A percentile compares a stretch with the other conserved stretches of the same genome.
phyloP scores from a whole-genome alignment of 2,797 vertebrate species.

The Phyllotis vaccarum region DNA sequence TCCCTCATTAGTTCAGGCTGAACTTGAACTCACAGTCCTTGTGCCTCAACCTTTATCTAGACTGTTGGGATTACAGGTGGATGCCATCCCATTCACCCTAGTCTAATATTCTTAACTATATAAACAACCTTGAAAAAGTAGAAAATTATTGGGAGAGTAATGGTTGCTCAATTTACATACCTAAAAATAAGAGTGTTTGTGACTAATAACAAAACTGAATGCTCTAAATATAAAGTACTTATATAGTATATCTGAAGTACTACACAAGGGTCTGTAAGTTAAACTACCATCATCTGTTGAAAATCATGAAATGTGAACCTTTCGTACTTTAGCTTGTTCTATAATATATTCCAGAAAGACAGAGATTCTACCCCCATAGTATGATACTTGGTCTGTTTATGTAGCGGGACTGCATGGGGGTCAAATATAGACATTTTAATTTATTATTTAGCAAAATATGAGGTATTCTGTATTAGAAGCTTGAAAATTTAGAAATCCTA shows the following conservation, averaged over 20 bases:
- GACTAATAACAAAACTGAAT: constrained; percentile 51
- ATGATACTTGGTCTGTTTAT: neutral
- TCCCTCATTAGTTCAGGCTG: neutral
- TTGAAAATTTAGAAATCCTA: neutral
- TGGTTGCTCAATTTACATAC: neutral
- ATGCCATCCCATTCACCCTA: neutral
- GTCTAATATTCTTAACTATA: constrained; percentile 43
- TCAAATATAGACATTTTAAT: constrained; percentile 48
- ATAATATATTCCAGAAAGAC: constrained; percentile 32
- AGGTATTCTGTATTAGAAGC: neutral
- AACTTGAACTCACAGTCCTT: neutral
- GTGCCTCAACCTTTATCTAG: neutral
- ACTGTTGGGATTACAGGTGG: neutral
- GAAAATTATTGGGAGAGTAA: constrained; percentile 35
- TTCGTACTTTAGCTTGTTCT: constrained; percentile 25
- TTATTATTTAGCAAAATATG: constrained; percentile 35
- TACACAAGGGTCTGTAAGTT: neutral
- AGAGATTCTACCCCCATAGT: constrained; percentile 29
- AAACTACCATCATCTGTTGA: constrained; percentile 47
- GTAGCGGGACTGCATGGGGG: neutral
- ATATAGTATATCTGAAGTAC: constrained; percentile 20
- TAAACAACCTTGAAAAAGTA: constrained; percentile 42
- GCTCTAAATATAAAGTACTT: constrained; percentile 29
- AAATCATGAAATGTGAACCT: constrained; percentile 22
- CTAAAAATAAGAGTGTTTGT: constrained; percentile 16